Evolutionary conservation across 2,113 vertebrate genomes (phyloP), one percentile per base, ranked within the genome.

Genomic region (Salvator merianae): DNA sequence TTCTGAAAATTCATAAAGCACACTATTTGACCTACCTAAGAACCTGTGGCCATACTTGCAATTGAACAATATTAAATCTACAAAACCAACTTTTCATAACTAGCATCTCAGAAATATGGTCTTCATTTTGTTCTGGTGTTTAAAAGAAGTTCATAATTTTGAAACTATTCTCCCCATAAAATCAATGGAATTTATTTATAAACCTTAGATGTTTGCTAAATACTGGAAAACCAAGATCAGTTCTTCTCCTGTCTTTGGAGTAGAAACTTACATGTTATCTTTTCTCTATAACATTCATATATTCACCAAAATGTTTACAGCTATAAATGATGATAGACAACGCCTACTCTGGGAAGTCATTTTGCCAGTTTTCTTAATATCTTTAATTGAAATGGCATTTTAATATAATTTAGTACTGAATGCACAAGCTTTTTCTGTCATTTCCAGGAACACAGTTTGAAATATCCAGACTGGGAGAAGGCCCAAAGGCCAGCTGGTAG

Each of bases 141-240:
- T 30, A 81, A 65, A 2, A 0, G 76, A 68, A 43, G 65, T 22
- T 68, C 7, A 50, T 22, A 16, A 38, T 77, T 86, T 82, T 72
- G 20, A 65, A 78, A 14, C 80, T 3, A 12, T 7, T 87, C 88
- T 32, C 14, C 13, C 26, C 26, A 38, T 3, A 18, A 75, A 83
- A 69, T 34, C 7, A 47, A 1, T 79, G 43, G 8, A 65, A 82
- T 84, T 68, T 55, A 86, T 68, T 86, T 38, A 13, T 53, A 1
- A 34, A 82, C 4, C n/a, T 28, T 77, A 7, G 38, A 84, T 87
- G 81, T 50, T n/a, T 55, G 77, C 89, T 84, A 30, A 75, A 84
- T 71, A 0, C 77, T 26, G 43, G 72, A 84, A 89, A 81, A 32
- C 32, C 66, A 81, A 83, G 43, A 12, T 47, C 24, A 73, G 34